Evolutionary conservation across 2,888 invertebrate species (phyloP).

Genomic region (Leucophenga maculata): DNA sequence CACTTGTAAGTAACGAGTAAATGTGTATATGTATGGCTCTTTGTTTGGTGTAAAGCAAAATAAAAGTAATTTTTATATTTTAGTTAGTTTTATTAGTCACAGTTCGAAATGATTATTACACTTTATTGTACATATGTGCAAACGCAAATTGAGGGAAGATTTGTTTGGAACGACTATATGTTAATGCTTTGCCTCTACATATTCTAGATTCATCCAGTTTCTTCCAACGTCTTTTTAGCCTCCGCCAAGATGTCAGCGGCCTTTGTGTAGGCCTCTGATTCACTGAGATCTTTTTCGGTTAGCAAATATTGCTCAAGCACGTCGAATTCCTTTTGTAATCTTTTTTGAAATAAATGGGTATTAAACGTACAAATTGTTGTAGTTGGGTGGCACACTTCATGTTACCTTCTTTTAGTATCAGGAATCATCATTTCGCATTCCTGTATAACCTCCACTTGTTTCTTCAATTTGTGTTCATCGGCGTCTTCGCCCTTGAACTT

Average conservation of each 20-base stretch:
- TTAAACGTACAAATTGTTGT: no score
- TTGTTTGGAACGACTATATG: not conserved
- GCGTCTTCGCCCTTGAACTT: slow-evolving; percentile 84
- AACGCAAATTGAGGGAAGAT: no score
- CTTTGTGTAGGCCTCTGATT: slow-evolving; percentile 79
- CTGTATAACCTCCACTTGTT: slow-evolving; percentile 90
- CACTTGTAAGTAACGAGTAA: not conserved
- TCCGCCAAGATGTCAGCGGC: slow-evolving; percentile 81
- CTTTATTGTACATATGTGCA: no score
- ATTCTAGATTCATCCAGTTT: not conserved
- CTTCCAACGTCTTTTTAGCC: slow-evolving; percentile 73
- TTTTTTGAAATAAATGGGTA: slow-evolving; percentile 59
- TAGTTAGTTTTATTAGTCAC: slow-evolving; percentile 6
- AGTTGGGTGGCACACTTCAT: not conserved
- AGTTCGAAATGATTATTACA: not conserved
- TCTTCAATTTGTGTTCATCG: slow-evolving; percentile 84
- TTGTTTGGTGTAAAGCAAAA: slow-evolving; percentile 17
- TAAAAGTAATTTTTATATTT: slow-evolving; percentile 17
- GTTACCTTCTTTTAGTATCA: slow-evolving; percentile 84
- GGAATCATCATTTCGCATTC: slow-evolving; percentile 95
- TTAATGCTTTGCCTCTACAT: no score
- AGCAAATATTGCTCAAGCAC: slow-evolving; percentile 83
- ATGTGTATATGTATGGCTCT: not conserved
- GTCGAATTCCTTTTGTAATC: slow-evolving; percentile 81
- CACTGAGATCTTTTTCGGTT: slow-evolving; percentile 84